Evolutionary conservation across 2,888 invertebrate species (phyloP), one percentile per base, ranked within the genome.

Genomic region (Sphaeridia pumilis): DNA sequence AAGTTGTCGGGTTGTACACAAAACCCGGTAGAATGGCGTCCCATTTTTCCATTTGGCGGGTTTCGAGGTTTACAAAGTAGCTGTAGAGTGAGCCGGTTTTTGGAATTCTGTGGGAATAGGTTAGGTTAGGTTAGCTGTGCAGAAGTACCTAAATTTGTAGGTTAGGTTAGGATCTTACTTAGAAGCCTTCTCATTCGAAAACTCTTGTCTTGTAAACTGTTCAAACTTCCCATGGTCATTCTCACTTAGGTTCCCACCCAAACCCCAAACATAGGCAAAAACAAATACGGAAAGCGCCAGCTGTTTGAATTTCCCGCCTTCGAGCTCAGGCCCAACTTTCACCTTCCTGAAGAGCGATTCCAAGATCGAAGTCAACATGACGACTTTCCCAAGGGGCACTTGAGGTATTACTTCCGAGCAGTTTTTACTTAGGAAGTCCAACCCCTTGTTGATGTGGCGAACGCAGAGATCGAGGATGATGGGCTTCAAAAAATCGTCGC

Each of bases 191-290:
- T 76, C 78, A n/a, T 78, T 77, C 36, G 84, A 82, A 66, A 84
- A 82, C 67, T 82, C 79, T 20, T 78, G 72, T 60, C 79, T 77
- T 48, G 87, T 75, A 62, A 78, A 76, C 10, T 76, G 73, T 67
- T 90, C 89, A 61, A 85, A 83, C 3, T 73, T 70, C 47, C 80
- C 78, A 63, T 84, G 77, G 51, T 83, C 80, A 1, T 69, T 67
- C 57, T 89, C 87, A 2, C 75, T 69, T 3, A 87, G 76, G 69
- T 90, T 90, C 0, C 89, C 89, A n/a, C 87, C 88, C 21, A 90
- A 71, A 2, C 83, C 77, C 92, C 92, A 93, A 1, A 88, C 70
- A 66, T 84, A 85, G 45, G 83, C 77, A 72, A 88, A 88, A 27
- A 86, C 73, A 67, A 89, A 92, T 25, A 82, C 78, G 66, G 87